These are phyloP conservation scores for Zeus faber DNA, from an alignment of 2,113 vertebrate genomes.

Conservation along the genomic window DNA sequence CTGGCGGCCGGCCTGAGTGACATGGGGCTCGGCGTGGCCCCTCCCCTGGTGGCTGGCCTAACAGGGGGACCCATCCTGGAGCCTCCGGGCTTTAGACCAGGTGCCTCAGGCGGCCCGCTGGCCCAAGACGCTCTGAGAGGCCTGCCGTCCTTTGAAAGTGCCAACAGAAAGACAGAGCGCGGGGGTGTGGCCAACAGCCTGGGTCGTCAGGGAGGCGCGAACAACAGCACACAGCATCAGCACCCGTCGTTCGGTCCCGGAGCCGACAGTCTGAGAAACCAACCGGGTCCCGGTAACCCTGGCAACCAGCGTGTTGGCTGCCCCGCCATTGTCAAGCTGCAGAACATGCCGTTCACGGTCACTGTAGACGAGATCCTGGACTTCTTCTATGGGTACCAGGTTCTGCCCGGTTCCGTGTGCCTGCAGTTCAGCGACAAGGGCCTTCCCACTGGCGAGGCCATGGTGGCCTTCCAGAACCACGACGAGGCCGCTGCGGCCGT, in stretches of 20 bases:
- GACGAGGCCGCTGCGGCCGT: slow-evolving; percentile 96
- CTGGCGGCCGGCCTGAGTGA: slow-evolving; percentile 86
- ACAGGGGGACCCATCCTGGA: slow-evolving; percentile 84
- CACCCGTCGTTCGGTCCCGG: slow-evolving; percentile 76
- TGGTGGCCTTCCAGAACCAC: slow-evolving; percentile 96
- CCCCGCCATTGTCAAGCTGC: slow-evolving; percentile 94
- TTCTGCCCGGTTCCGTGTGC: slow-evolving; percentile 94
- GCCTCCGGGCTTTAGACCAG: slow-evolving; percentile 86
- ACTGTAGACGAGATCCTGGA: slow-evolving; percentile 97
- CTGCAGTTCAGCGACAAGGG: slow-evolving; percentile 97
- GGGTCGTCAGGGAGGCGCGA: slow-evolving; percentile 75
- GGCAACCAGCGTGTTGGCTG: slow-evolving; percentile 55
- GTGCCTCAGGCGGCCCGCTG: slow-evolving; percentile 79
- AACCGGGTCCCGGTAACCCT: slow-evolving; percentile 78
- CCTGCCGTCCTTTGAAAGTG: slow-evolving; percentile 86
- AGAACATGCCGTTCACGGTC: slow-evolving; percentile 98
- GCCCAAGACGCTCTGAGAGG: slow-evolving; percentile 75
- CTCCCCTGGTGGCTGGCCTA: slow-evolving; percentile 82
- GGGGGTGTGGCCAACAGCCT: slow-evolving; percentile 65
- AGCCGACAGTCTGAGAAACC: slow-evolving; percentile 80
- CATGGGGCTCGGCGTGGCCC: slow-evolving; percentile 71
- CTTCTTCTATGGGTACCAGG: slow-evolving; percentile 99
- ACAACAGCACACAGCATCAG: slow-evolving; percentile 69
- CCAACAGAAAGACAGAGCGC: slow-evolving; percentile 67
- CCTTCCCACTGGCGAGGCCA: slow-evolving; percentile 95